Percentiles rank a stretch among this genome's conserved stretches.
phyloP scores from a whole-genome alignment of 2,888 invertebrate genomes.

The Sarcophaga subvicina region DNA sequence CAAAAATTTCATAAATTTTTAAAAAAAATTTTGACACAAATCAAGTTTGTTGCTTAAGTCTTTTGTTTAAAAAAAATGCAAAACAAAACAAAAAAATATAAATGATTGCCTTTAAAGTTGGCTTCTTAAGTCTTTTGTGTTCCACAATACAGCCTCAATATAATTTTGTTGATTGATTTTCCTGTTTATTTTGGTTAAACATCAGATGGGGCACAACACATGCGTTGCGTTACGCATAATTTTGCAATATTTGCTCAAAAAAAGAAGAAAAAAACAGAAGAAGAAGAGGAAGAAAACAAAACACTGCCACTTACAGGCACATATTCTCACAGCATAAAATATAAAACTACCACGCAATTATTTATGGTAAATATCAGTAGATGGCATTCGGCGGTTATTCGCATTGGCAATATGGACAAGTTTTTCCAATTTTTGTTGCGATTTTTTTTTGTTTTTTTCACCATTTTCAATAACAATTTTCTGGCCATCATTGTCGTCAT shows the following conservation, averaged over 20 bases:
- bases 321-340: not conserved
- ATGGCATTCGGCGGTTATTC: not conserved
- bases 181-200: not conserved
- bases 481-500: not conserved
- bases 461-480: not conserved
- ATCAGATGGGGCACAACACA: not conserved
- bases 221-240: not conserved
- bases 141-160: not conserved
- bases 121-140: conserved; percentile 52
- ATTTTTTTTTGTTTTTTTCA: no score
- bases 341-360: conserved; percentile 50
- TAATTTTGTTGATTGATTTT: not conserved
- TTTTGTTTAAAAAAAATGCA: not conserved
- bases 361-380: conserved; percentile 51
- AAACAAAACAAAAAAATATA: not conserved
- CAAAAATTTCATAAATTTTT: no score
- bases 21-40: not conserved
- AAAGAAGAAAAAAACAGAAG: no score
- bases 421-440: not conserved
- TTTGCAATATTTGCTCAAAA: not conserved
- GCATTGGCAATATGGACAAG: not conserved
- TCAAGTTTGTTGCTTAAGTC: no score
- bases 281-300: no score
- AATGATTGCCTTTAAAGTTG: not conserved
- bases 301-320: not conserved